A percentile compares a stretch with the other conserved stretches of the same genome.
Evolutionary conservation across 2,113 vertebrate genomes (phyloP).

Genomic region (Colinus virginianus): DNA sequence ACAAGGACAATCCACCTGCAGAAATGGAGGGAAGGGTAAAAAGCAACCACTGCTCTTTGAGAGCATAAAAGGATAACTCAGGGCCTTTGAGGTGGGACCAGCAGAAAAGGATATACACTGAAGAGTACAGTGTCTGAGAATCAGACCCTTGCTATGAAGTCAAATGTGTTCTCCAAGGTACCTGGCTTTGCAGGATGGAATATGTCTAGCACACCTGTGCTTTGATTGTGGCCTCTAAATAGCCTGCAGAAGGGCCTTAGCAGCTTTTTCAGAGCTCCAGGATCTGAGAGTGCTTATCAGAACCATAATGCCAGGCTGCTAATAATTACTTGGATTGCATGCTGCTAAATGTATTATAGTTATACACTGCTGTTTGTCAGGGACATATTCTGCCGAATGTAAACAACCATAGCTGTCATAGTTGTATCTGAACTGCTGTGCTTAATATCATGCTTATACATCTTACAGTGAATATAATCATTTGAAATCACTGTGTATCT

Average conservation of each 20-base stretch:
- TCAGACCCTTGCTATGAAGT: background rate
- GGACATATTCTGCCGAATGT: background rate
- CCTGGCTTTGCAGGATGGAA: background rate
- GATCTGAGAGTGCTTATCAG: background rate
- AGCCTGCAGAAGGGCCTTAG: background rate
- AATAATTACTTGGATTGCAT: background rate
- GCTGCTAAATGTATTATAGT: background rate
- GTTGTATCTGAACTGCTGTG: background rate
- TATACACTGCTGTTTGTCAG: background rate
- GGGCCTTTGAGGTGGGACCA: background rate
- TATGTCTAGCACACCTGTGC: background rate
- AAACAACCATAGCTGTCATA: background rate
- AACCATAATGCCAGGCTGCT: background rate
- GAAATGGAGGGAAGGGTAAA: background rate
- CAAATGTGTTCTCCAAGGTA: background rate
- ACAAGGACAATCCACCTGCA: background rate
- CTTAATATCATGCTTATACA: background rate
- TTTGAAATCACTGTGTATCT: background rate
- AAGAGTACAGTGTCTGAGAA: background rate
- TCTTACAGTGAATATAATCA: background rate
- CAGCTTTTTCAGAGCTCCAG: background rate
- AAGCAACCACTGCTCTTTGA: background rate
- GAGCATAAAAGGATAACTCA: background rate
- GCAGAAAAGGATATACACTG: background rate
- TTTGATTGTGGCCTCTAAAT: too few relatives aligned